A percentile compares a stretch with the other conserved stretches of the same genome.
phyloP scores from a whole-genome alignment of 2,113 vertebrate genomes.

The Stigmatopora nigra region DNA sequence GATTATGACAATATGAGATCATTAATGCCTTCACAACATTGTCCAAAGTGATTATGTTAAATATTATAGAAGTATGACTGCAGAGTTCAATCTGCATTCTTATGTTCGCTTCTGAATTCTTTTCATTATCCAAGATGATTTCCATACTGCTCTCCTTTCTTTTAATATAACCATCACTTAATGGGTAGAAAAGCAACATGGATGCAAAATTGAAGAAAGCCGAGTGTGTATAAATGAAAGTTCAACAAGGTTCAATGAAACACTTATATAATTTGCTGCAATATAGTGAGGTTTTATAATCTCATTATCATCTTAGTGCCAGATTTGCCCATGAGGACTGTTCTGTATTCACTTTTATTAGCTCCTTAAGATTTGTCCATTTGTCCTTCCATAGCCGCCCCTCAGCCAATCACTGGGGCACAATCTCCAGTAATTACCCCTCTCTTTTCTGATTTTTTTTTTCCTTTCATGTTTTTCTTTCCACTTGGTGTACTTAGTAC shows the following conservation, averaged over 20 bases:
- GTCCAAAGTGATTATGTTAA: constrained; percentile 48
- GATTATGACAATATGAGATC: constrained; percentile 24
- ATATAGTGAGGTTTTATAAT: constrained; percentile 66
- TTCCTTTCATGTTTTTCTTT: constrained; percentile 18
- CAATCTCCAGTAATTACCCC: constrained; percentile 48
- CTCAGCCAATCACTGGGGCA: constrained; percentile 50
- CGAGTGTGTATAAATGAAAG: constrained; percentile 63
- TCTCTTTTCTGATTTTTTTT: constrained; percentile 36
- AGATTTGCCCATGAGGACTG: constrained; percentile 67
- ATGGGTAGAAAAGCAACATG: constrained; percentile 35
- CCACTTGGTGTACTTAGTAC: constrained; percentile 27
- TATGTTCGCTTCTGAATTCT: constrained; percentile 48
- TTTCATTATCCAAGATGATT: constrained; percentile 55
- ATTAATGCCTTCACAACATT: constrained; percentile 12
- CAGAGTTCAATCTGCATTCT: constrained; percentile 45
- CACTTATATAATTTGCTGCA: constrained; percentile 67
- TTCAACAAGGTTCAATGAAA: constrained; percentile 68
- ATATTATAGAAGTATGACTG: constrained; percentile 34
- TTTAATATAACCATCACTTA: constrained; percentile 43
- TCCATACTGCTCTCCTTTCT: constrained; percentile 37
- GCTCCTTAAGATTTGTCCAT: constrained; percentile 59
- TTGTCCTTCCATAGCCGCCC: constrained; percentile 58
- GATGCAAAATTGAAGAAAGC: constrained; percentile 39
- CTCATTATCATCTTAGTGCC: constrained; percentile 69
- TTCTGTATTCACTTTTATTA: constrained; percentile 64